Evolutionary conservation across 2,113 vertebrate genomes (phyloP).

Genomic region (Mohoua ochrocephala): DNA sequence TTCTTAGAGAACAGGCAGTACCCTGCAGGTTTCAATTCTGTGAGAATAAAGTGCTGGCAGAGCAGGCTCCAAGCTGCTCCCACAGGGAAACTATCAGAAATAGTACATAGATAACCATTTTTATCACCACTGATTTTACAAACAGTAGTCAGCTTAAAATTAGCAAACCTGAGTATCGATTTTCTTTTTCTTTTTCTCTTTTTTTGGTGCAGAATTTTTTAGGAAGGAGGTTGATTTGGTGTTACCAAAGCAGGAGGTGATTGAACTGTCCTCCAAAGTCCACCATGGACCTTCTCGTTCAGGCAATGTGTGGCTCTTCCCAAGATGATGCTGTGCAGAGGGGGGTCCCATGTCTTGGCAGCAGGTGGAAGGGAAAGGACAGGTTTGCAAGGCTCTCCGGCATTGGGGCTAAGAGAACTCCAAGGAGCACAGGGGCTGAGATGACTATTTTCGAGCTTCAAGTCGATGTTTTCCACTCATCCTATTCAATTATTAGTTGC

Average conservation of each 20-base stretch:
- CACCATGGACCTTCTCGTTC: neutral
- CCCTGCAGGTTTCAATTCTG: neutral
- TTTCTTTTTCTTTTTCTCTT: neutral
- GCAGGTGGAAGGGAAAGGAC: neutral
- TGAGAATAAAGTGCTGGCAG: neutral
- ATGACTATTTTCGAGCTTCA: neutral
- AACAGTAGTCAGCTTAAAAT: neutral
- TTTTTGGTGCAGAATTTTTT: neutral
- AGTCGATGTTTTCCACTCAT: neutral
- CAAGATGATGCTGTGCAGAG: neutral
- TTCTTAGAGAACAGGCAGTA: neutral
- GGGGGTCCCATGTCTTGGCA: neutral
- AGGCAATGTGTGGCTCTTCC: neutral
- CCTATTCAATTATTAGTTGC: neutral
- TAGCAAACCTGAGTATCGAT: neutral
- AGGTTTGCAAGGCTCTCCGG: neutral
- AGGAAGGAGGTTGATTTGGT: neutral
- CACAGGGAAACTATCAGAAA: neutral
- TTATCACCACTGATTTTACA: neutral
- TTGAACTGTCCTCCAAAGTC: neutral
- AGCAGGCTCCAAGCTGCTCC: neutral
- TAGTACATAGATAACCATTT: neutral
- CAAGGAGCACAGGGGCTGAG: neutral
- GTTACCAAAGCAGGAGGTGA: neutral
- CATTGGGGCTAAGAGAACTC: rapidly evolving